Evolutionary conservation across 2,888 invertebrate species (phyloP).

Genomic region (Cordilura impudica): DNA sequence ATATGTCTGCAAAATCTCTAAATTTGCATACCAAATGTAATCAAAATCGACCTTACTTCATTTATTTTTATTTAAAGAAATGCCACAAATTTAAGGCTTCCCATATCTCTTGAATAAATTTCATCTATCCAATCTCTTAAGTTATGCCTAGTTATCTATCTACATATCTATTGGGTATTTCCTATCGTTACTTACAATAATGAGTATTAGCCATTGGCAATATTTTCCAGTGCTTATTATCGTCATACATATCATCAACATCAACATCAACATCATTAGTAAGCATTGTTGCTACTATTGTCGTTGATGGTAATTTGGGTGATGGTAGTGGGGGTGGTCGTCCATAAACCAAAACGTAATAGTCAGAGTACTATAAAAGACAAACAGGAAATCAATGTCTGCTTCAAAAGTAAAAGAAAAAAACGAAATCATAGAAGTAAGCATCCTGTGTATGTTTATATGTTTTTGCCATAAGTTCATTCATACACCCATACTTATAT

Average conservation of each 20-base stretch:
- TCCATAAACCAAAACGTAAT: constrained; percentile 1
- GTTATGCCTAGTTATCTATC: neutral
- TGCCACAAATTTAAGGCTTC: too few species aligned
- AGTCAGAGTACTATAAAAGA: constrained; percentile 5
- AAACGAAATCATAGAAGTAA: neutral
- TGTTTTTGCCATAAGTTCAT: too few species aligned
- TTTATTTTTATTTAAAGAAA: too few species aligned
- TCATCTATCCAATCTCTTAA: too few species aligned
- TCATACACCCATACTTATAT: neutral
- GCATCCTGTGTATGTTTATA: neutral
- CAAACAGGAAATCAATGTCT: constrained; percentile 58
- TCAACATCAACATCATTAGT: constrained; percentile 24
- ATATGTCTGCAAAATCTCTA: too few species aligned
- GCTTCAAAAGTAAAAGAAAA: neutral
- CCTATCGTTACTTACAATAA: neutral
- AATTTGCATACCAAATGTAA: too few species aligned
- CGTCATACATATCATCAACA: constrained; percentile 14
- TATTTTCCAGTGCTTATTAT: constrained; percentile 25
- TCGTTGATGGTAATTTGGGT: neutral
- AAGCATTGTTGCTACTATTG: neutral
- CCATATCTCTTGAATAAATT: too few species aligned
- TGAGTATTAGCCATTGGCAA: constrained; percentile 9
- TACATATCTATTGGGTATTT: neutral
- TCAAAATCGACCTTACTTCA: too few species aligned
- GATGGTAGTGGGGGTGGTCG: neutral